Evolutionary conservation across 2,888 invertebrate genomes (phyloP), one percentile per base, ranked within the genome.

Genomic region (Noctua pronuba): DNA sequence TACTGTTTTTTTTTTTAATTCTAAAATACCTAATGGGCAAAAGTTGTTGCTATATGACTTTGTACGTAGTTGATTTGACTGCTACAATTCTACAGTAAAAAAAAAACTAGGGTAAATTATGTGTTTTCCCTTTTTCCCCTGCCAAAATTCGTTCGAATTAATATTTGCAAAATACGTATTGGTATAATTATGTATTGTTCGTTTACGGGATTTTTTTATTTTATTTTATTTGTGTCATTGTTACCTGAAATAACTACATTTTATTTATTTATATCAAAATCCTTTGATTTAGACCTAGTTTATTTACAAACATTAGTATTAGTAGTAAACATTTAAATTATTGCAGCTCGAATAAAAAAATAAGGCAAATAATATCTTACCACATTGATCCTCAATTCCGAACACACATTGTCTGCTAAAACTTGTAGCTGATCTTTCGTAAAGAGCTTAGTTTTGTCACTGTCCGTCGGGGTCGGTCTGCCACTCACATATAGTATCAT

Each of bases 391-490:
- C 70, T n/a, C 73, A 91, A 76, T 0, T 88, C 86, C 3, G 2
- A 41, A 86, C 93, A 93, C 67, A 92, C 84, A 6, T 31, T 31
- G 4, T 31, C 0, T 7, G 88, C 89, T 44, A 93, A 75, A 62
- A 38, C 8, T 8, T 83, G 0, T 62, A 88, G 75, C 44, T 88
- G 87, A 24, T 35, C 58, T 38, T 82, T 49, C 52, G 80, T 70
- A 72, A 86, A 68, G n/a, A 83, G 52, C 60, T 69, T 75, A 46
- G 64, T 58, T 31, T 67, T 35, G 38, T 75, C 79, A 70, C 46
- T 72, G 11, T 80, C 85, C 62, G 69, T 67, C 69, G 84, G 69
- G 62, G 69, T 65, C 58, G 86, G 69, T 60, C n/a, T 79, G 38
- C 75, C 86, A 82, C 80, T 79, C 73, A 85, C 86, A 71, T 68